A percentile compares a stretch with the other conserved stretches of the same genome.
Conservation (phyloP, 1,140 invertebrate genomes). For the Calliopsis andreniformis region DNA sequence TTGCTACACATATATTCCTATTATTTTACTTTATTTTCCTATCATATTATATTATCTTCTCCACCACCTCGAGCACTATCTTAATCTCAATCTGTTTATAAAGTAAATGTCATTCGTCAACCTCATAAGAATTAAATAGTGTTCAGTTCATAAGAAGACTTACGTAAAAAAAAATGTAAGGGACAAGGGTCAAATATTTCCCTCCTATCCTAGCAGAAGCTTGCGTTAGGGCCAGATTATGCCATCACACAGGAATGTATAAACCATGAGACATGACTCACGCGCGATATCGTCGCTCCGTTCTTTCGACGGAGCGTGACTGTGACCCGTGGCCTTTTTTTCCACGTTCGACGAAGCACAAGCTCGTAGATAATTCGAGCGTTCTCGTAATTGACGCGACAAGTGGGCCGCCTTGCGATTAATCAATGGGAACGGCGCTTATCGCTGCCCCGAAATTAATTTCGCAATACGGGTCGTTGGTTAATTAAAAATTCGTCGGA, state of each 20-base stretch:
- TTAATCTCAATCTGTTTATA: no score
- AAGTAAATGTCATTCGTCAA: no score
- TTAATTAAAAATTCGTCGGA: conserved; percentile 13
- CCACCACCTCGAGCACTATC: no score
- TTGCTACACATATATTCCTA: no score
- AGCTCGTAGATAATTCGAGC: conserved; percentile 16
- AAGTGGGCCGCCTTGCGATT: neutral
- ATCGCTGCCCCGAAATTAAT: conserved; percentile 18
- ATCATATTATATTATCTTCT: no score
- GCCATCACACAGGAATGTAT: conserved; percentile 63
- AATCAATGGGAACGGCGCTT: neutral
- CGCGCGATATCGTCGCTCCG: conserved; percentile 33
- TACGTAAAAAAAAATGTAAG: no score
- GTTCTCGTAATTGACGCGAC: conserved; percentile 4
- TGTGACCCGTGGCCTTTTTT: conserved; percentile 6
- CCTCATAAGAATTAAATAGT: no score
- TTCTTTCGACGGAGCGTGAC: conserved; percentile 44
- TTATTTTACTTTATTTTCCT: no score
- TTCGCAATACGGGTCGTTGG: neutral
- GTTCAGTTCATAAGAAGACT: no score
- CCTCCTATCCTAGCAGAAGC: neutral
- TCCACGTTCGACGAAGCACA: neutral
- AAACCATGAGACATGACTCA: conserved; percentile 55
- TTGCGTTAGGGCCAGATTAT: conserved; percentile 47
- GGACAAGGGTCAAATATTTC: conserved; percentile 1